These are phyloP conservation scores for Lasioglossum pauxillum DNA, from an alignment of 2,888 invertebrate genomes.

Conservation along the genomic window DNA sequence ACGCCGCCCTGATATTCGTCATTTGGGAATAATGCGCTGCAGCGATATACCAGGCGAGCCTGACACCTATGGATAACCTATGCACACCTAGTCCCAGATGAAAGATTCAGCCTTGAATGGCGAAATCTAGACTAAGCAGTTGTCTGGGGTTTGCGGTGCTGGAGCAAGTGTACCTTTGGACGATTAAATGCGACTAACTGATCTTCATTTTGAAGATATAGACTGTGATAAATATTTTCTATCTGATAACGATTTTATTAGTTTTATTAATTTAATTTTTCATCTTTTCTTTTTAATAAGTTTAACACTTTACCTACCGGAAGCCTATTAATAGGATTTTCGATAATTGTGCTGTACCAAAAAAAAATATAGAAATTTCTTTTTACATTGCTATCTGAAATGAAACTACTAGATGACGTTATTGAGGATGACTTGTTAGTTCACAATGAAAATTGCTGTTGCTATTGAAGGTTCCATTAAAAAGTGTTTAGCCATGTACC, in stretches of 20 bases:
- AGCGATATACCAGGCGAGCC: background rate
- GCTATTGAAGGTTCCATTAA: too few relatives aligned
- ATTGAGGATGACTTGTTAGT: too few relatives aligned
- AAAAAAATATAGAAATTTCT: too few relatives aligned
- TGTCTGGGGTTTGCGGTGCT: background rate
- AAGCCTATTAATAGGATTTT: too few relatives aligned
- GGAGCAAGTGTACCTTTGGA: background rate
- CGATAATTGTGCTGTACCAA: too few relatives aligned
- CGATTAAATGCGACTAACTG: background rate
- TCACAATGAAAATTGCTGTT: too few relatives aligned
- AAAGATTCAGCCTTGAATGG: background rate
- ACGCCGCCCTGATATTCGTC: background rate
- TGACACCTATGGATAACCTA: constrained; percentile 4
- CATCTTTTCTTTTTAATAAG: too few relatives aligned
- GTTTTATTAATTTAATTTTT: too few relatives aligned
- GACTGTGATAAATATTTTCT: background rate
- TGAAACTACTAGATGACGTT: too few relatives aligned
- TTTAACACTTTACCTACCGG: too few relatives aligned
- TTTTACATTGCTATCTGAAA: too few relatives aligned
- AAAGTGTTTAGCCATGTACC: too few relatives aligned
- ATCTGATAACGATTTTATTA: background rate
- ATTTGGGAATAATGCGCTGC: background rate
- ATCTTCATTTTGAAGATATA: background rate
- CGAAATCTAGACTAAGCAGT: background rate
- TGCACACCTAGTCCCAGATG: constrained; percentile 4